phyloP scores from a whole-genome alignment of 1,140 invertebrate genomes.

The Bombus soroeensis region DNA sequence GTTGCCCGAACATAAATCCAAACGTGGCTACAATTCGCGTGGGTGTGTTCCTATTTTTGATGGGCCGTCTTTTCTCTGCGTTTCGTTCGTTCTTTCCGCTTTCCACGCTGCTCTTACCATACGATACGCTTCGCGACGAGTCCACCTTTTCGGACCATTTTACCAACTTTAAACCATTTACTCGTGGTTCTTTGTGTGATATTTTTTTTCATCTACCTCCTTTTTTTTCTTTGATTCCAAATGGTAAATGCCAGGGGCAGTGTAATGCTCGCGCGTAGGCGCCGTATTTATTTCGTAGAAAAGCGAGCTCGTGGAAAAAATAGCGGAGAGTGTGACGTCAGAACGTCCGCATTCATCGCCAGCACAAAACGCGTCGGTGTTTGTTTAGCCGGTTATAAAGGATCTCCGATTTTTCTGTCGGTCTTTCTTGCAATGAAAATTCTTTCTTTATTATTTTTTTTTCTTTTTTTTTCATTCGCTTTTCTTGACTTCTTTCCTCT shows the following conservation, averaged over 20 bases:
- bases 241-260: constrained; percentile 11
- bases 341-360: constrained; percentile 36
- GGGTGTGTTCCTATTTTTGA: constrained; percentile 13
- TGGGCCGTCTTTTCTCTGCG: constrained; percentile 27
- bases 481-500: background rate
- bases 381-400: constrained; percentile 30
- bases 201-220: constrained; percentile 9
- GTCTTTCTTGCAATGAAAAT: constrained; percentile 21
- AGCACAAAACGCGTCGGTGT: constrained; percentile 30
- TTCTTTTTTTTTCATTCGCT: background rate
- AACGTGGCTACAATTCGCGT: constrained; percentile 1
- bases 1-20: background rate
- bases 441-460: background rate
- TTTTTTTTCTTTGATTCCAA: constrained; percentile 23
- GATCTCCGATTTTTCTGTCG: constrained; percentile 24
- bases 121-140: constrained; percentile 8
- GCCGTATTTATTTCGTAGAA: constrained; percentile 24
- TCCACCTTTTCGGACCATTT: constrained; percentile 8
- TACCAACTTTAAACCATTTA: constrained; percentile 42
- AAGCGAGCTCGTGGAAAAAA: constrained; percentile 8
- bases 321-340: constrained; percentile 35
- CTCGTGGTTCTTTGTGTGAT: constrained; percentile 32
- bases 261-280: constrained; percentile 35
- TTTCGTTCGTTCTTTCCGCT: constrained; percentile 8
- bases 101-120: background rate